Conservation (phyloP, 2,797 vertebrate genomes). For the Dendrocincla tyrannina region DNA sequence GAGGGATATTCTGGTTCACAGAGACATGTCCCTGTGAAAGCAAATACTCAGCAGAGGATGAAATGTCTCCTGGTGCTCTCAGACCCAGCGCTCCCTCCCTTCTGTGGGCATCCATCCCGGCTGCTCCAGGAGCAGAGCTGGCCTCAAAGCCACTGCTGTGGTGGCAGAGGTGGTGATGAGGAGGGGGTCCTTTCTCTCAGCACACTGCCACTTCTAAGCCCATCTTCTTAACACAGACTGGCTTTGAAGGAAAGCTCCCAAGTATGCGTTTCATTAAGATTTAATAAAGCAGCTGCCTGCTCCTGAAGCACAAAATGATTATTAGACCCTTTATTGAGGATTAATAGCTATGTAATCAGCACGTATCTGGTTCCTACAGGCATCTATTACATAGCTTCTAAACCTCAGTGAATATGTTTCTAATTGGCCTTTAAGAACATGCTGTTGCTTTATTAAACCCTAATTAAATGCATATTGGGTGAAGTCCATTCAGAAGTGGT, state of each 20-base stretch:
- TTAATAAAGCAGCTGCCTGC: conserved; percentile 67
- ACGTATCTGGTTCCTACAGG: conserved; percentile 66
- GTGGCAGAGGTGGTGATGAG: background rate
- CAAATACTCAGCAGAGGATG: background rate
- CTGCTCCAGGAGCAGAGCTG: rapidly evolving
- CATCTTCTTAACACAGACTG: background rate
- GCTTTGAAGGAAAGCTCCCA: conserved; percentile 60
- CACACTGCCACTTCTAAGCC: conserved; percentile 38
- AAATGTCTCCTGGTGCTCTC: rapidly evolving
- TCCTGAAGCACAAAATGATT: conserved; percentile 63
- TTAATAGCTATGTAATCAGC: conserved; percentile 72
- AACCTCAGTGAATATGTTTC: conserved; percentile 72
- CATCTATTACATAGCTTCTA: conserved; percentile 69
- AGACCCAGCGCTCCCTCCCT: background rate
- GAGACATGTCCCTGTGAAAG: rapidly evolving
- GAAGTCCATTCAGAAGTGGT: conserved; percentile 62
- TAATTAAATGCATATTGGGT: conserved; percentile 72
- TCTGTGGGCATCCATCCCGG: rapidly evolving
- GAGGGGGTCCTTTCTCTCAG: conserved; percentile 24
- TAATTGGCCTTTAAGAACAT: conserved; percentile 73
- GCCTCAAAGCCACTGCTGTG: rapidly evolving
- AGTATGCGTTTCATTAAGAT: conserved; percentile 69
- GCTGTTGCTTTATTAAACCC: conserved; percentile 72
- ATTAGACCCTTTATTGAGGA: conserved; percentile 68
- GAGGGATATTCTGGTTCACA: background rate